Evolutionary conservation across 2,797 vertebrate genomes (phyloP).

Genomic region (Coregonus sp.): DNA sequence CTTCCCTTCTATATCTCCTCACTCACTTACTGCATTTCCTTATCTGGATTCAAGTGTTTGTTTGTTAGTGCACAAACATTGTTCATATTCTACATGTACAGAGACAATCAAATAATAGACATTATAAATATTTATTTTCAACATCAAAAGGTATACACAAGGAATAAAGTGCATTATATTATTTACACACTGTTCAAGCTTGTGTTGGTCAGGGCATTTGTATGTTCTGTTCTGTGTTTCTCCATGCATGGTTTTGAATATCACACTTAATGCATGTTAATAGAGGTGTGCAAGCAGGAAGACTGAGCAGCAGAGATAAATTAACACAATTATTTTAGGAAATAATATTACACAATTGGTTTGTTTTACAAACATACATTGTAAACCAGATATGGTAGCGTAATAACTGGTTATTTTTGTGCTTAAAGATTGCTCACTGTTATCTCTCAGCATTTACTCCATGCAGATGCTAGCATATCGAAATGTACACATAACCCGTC

Average conservation of each 20-base stretch:
- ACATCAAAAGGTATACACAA: conserved; percentile 60
- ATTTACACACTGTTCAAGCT: conserved; percentile 30
- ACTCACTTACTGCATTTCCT: background rate
- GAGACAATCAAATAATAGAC: conserved; percentile 26
- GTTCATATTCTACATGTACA: conserved; percentile 16
- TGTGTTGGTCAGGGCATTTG: conserved; percentile 23
- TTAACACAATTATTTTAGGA: background rate
- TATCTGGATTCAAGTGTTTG: background rate
- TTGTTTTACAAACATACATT: conserved; percentile 26
- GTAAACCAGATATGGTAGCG: conserved; percentile 7
- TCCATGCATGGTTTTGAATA: conserved; percentile 6
- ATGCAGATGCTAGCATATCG: background rate
- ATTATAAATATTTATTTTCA: conserved; percentile 71
- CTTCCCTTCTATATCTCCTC: background rate
- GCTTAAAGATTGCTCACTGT: background rate
- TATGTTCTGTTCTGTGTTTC: conserved; percentile 33
- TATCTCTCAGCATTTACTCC: background rate
- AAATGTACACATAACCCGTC: background rate
- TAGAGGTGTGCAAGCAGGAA: conserved; percentile 53
- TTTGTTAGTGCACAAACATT: background rate
- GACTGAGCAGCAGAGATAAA: conserved; percentile 39
- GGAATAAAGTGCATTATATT: conserved; percentile 69
- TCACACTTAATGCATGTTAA: background rate
- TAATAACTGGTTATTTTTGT: background rate
- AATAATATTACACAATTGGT: conserved; percentile 13